Conservation (phyloP, 2,888 invertebrate genomes). For the Stenchaetothrips biformis region DNA sequence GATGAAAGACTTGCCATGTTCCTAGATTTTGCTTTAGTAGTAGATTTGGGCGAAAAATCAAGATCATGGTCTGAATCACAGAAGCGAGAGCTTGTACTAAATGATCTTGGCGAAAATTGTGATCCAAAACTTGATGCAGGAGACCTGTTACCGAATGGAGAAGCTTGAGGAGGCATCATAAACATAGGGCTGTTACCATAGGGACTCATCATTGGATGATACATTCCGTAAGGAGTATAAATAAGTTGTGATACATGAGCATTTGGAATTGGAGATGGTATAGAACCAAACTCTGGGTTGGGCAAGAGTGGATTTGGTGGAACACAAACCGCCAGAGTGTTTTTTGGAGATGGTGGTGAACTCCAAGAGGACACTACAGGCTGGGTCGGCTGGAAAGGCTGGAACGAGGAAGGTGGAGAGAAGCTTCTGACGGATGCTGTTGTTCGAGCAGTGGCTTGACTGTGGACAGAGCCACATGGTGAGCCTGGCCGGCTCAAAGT, state of each 20-base stretch:
- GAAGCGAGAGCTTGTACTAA: not conserved
- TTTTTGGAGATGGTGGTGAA: not conserved
- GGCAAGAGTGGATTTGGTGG: not conserved
- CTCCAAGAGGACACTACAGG: not conserved
- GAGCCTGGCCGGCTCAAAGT: not conserved
- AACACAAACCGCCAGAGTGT: not conserved
- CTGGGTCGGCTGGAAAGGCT: too few species aligned
- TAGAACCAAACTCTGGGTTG: not conserved
- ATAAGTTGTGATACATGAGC: not conserved
- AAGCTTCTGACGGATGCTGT: not conserved
- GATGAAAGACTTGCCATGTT: not conserved
- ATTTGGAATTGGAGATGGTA: not conserved
- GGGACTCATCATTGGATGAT: not conserved
- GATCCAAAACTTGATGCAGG: not conserved
- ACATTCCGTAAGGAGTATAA: not conserved
- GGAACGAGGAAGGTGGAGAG: not conserved
- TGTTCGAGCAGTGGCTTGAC: not conserved
- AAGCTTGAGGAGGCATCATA: constrained; percentile 2
- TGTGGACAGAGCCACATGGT: not conserved
- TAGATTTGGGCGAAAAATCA: not conserved
- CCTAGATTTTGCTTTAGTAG: not conserved
- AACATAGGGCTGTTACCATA: not conserved
- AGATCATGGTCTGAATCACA: not conserved
- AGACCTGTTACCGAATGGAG: not conserved
- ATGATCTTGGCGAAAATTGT: not conserved